These are phyloP conservation scores for Plecturocebus donacophilus DNA, from an alignment of 2,113 vertebrate genomes.

Conservation along the genomic window DNA sequence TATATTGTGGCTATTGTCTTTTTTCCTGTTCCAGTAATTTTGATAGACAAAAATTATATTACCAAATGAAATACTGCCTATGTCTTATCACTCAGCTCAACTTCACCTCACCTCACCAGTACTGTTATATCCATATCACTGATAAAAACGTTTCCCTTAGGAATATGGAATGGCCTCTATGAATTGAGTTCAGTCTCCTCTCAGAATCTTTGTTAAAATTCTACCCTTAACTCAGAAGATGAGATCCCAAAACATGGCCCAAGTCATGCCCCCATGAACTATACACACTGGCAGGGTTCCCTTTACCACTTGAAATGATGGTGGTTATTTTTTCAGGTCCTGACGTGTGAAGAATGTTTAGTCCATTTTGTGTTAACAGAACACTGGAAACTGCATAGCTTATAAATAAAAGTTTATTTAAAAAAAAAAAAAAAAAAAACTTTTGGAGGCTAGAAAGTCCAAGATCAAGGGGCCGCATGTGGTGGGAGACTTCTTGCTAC, in stretches of 20 bases:
- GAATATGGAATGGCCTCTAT: neutral
- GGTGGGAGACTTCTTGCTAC: neutral
- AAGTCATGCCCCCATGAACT: neutral
- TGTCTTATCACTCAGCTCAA: neutral
- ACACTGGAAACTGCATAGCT: neutral
- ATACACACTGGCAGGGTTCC: neutral
- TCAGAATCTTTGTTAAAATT: neutral
- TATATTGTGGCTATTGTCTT: neutral
- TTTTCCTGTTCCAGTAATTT: neutral
- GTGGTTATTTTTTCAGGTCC: neutral
- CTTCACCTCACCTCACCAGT: neutral
- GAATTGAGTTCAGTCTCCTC: neutral
- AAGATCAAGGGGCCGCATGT: neutral
- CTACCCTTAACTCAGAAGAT: neutral
- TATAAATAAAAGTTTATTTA: neutral
- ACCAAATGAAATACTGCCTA: neutral
- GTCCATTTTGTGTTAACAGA: neutral
- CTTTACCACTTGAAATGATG: neutral
- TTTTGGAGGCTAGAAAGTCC: neutral
- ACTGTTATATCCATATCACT: neutral
- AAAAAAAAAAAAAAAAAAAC: no score
- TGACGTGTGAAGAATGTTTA: neutral
- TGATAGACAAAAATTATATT: neutral
- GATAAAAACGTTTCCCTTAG: neutral
- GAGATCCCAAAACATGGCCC: neutral